phyloP scores from a whole-genome alignment of 2,888 invertebrate species.

The Listrodromus nycthemerus region DNA sequence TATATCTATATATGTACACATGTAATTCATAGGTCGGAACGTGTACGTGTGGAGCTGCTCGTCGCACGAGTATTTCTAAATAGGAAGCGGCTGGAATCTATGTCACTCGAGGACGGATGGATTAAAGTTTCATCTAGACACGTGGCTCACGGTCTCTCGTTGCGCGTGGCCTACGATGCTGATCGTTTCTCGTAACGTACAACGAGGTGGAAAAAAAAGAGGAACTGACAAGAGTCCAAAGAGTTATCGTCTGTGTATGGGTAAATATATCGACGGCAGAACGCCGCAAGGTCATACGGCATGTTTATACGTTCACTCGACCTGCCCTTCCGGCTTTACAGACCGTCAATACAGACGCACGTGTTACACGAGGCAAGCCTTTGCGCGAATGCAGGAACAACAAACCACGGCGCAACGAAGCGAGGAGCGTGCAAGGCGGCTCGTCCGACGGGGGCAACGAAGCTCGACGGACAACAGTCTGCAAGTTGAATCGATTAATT shows the following conservation, averaged over 20 bases:
- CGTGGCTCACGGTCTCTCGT: slow-evolving; percentile 29
- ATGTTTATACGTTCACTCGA: too few species aligned
- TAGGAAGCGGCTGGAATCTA: slow-evolving; percentile 54
- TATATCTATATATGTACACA: too few species aligned
- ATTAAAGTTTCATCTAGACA: slow-evolving; percentile 57
- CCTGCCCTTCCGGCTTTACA: too few species aligned
- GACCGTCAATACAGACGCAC: background rate
- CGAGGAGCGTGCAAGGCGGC: background rate
- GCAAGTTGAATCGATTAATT: slow-evolving; percentile 1
- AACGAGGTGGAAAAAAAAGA: background rate
- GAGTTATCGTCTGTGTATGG: background rate
- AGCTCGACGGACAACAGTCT: background rate
- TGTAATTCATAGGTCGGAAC: background rate
- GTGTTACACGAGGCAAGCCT: slow-evolving; percentile 1
- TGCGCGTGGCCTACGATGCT: slow-evolving; percentile 38
- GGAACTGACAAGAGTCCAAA: slow-evolving; percentile 8
- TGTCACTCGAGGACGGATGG: slow-evolving; percentile 55
- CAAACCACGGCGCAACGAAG: background rate
- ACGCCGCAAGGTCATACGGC: too few species aligned
- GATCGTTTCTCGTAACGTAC: slow-evolving; percentile 15
- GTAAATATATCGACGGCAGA: background rate
- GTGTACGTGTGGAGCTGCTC: background rate
- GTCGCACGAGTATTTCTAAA: slow-evolving; percentile 49
- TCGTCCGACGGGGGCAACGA: background rate
- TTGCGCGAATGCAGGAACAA: background rate